phyloP scores from a whole-genome alignment of 2,113 vertebrate genomes.

The Xiphias gladius region DNA sequence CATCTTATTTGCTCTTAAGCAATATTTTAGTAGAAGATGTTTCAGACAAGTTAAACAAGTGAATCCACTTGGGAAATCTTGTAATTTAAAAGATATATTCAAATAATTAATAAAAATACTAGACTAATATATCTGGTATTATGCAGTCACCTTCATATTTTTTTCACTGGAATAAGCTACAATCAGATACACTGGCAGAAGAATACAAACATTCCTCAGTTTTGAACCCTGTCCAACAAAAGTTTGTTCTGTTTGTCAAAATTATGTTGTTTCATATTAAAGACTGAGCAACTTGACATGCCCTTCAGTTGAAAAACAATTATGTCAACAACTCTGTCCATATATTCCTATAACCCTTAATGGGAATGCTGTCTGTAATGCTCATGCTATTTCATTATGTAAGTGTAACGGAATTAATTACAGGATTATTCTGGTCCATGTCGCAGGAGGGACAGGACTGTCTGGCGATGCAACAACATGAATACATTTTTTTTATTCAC shows the following conservation, averaged over 20 bases:
- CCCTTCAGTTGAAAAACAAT: not conserved
- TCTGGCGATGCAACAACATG: not conserved
- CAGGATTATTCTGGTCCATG: conserved; percentile 48
- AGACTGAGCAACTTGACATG: not conserved
- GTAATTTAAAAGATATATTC: not conserved
- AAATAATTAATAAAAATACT: conserved; percentile 22
- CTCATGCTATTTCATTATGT: conserved; percentile 33
- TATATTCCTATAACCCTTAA: not conserved
- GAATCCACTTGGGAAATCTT: conserved; percentile 1
- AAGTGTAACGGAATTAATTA: conserved; percentile 44
- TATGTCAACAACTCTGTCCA: not conserved
- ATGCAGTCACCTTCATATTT: not conserved
- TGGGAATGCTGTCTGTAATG: conserved; percentile 3
- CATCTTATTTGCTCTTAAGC: conserved; percentile 26
- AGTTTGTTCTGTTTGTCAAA: not conserved
- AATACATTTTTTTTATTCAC: conserved; percentile 1
- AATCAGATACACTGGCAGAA: not conserved
- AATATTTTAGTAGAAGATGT: conserved; percentile 11
- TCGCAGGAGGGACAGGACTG: conserved; percentile 53
- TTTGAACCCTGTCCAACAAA: not conserved
- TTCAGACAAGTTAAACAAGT: conserved; percentile 8
- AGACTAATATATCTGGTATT: not conserved
- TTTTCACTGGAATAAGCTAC: not conserved
- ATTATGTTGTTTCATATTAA: not conserved
- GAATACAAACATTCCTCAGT: not conserved